Base-by-base conservation (phyloP, 2,797 vertebrate species). In the Urocyon cinereoargenteus region DNA sequence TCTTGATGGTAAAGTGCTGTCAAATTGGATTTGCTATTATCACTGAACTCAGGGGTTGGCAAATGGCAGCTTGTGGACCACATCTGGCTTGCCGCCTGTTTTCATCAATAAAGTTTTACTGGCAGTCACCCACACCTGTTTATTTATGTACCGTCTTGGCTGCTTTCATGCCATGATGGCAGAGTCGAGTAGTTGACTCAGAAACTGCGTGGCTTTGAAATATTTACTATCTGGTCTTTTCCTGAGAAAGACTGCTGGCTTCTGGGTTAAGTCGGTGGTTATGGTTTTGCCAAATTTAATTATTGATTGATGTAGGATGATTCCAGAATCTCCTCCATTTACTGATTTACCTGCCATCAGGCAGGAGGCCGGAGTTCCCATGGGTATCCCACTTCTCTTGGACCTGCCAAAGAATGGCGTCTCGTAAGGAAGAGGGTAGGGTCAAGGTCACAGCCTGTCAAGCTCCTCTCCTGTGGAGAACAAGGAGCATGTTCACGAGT, bases 401-500 rank as follows among this genome's bases (percentile, higher is more conserved):
- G 28, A 16, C 11, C 26, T 68, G 68, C 28, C 11, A 12, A 21
- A 5, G 24, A 70, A 59, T 45, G n/a, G 2, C 45, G 36, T 75
- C 24, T 28, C 4, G 0, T 26, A 28, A 45, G 36, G 34, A 61
- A 66, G 1, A 6, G 28, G 24, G 5, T 4, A 13, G 0, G 6
- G 24, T 78, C 5, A 9, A 1, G 64, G 82, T 62, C 9, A 14
- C 9, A 72, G 57, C 18, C 22, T n/a, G 49, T 13, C 10, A 72
- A 8, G 5, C 21, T 59, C 26, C n/a, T 53, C 6, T 62, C 12
- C 12, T 12, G 3, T 16, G 26, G 34, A 75, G 77, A 75, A 34
- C 19, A 66, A 0, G 0, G 22, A 10, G 16, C 19, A 53, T 28
- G 0, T 4, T 72, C 31, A 18, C 19, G 26, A 1, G 57, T 11